These are phyloP conservation scores for Thamnophis sirtalis DNA, from an alignment of 2,113 vertebrate species.

Conservation along the genomic window DNA sequence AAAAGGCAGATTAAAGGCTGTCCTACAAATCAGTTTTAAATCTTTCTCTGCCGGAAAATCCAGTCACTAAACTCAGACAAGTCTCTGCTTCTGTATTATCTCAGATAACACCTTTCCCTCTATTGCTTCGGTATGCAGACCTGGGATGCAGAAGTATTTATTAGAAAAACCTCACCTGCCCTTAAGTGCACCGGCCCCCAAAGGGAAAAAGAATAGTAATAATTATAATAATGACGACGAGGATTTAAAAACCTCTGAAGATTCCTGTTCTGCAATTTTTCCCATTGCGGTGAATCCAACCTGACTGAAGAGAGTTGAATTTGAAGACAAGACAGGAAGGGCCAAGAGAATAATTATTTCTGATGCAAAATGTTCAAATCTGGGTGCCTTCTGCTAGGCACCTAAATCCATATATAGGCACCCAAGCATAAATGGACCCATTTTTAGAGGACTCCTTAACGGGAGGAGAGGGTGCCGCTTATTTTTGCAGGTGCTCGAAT, in stretches of 20 bases:
- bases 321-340: background rate
- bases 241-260: background rate
- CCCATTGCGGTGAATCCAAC: background rate
- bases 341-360: rapidly evolving
- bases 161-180: background rate
- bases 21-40: background rate
- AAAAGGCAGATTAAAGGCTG: background rate
- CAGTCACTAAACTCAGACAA: background rate
- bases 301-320: background rate
- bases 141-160: background rate
- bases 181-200: background rate
- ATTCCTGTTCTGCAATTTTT: background rate
- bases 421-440: background rate
- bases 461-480: background rate
- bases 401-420: background rate
- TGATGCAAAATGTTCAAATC: background rate
- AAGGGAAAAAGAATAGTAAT: background rate
- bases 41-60: background rate
- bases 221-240: background rate
- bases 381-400: background rate
- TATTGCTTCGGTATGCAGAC: too few species aligned
- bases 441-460: background rate
- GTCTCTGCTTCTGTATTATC: background rate
- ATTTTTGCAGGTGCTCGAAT: slow-evolving; percentile 11
- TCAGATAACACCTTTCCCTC: background rate